These are phyloP conservation scores for Nanorana parkeri DNA, from an alignment of 2,113 vertebrate species.

Conservation along the genomic window DNA sequence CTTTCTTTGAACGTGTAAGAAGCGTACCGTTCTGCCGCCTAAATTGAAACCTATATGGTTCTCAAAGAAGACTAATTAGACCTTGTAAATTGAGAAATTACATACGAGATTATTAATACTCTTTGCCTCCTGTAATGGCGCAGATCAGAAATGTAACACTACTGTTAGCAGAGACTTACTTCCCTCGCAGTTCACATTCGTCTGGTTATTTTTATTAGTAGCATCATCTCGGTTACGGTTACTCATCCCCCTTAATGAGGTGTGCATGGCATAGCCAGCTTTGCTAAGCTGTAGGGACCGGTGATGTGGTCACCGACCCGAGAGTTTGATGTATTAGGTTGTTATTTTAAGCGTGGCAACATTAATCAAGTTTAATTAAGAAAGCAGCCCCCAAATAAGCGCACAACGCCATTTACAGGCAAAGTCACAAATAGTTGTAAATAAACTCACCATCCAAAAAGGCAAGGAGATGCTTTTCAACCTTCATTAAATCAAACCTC, in stretches of 20 bases:
- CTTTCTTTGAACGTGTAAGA: no score
- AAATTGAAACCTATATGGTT: no score
- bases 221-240: neutral
- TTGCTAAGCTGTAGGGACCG: neutral
- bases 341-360: constrained; percentile 13
- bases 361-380: constrained; percentile 35
- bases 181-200: neutral
- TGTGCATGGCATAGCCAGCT: neutral
- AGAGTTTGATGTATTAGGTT: constrained; percentile 11
- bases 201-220: neutral
- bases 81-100: no score
- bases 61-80: no score
- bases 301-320: neutral
- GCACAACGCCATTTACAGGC: neutral
- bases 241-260: neutral
- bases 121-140: no score
- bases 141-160: neutral
- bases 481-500: no score
- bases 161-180: neutral
- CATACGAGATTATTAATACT: no score
- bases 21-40: no score
- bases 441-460: neutral
- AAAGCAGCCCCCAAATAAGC: constrained; percentile 5
- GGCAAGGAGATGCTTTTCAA: no score
- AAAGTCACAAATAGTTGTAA: constrained; percentile 12